Evolutionary conservation across 2,797 vertebrate genomes (phyloP), one percentile per base, ranked within the genome.

Genomic region (Onychomys arenicola): DNA sequence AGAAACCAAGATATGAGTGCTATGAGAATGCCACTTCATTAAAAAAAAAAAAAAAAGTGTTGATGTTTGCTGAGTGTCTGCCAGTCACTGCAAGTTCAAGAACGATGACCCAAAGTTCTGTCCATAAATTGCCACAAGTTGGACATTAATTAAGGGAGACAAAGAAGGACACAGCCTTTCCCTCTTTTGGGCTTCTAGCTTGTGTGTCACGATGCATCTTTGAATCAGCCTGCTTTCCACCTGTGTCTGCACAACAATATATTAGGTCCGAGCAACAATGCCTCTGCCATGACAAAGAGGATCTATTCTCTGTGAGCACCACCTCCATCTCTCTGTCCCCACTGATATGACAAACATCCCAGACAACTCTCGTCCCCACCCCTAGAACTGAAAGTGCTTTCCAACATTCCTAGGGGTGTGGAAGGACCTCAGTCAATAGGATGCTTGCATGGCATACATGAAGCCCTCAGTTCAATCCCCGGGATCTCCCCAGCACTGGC

Each of bases 201-300:
- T 17, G 9, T 6, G 25, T 46, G 46, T 46, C n/a, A 27, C 0
- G 21, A 14, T 11, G 27, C 3, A 6, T 46, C 59, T n/a, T 29
- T 1, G 32, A 76, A 23, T 9, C 57, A 6, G 21, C n/a, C 10
- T 19, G 27, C 63, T 49, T 9, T 37, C 25, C 1, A 2, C 29
- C 19, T 37, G 12, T 6, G 32, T 59, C 13, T 0, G 7, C 25
- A 29, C 0, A 0, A 13, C 27, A 55, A 9, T 9, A 14, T 13
- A 40, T 78, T 12, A 0, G 49, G 14, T 0, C 6, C 6, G 10
- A 27, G 11, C 0, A 49, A 34, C 11, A 1, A 13, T 10, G 0
- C 4, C n/a, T n/a, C 8, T 0, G 0, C 12, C 8, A 0, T 9
- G 19, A 49, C 0, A 0, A 49, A 63, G 34, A 78, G n/a, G 55